Evolutionary conservation across 2,797 vertebrate species (phyloP), one percentile per base, ranked within the genome.

Genomic region (Loris lydekkerianus): DNA sequence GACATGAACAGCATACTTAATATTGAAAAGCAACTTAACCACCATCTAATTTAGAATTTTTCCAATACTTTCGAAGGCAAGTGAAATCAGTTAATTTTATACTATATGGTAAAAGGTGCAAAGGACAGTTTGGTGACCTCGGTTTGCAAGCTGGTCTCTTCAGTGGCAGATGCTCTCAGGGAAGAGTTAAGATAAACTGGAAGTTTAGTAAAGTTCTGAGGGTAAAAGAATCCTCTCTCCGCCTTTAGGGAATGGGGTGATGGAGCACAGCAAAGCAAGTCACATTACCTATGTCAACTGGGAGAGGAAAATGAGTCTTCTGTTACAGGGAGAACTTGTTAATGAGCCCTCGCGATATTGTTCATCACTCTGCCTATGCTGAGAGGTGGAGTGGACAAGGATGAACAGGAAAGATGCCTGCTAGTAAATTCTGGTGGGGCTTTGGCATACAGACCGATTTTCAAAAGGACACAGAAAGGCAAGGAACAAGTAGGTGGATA

Each of bases 401-500:
- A 80, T 69, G 53, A 95, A 21, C 5, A 85, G 87, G 60, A 84
- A 58, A 31, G 13, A 67, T 70, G 9, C 27, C 53, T 65, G 60
- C 53, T 70, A 56, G 61, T 40, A 40, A 77, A 76, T 87, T 86
- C 87, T 91, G 72, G n/a, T 23, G 18, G 58, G 34, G 21, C 46
- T 67, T 96, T 95, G 37, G 60, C 67, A 56, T 86, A 46, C 75
- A 90, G 72, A 84, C 92, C 82, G 72, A 65, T 53, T 96, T 96
- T 70, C 81, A 83, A 96, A 95, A 96, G 72, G 72, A 92, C 53
- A 88, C 87, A 82, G 80, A 83, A 96, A 96, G 63, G 76, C 88
- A 94, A 96, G 78, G 84, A 98, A 93, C 87, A 94, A 89, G 96
- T 96, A 94, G 95, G 94, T 96, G 97, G 94, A 67, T n/a, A 84